Percentiles rank a stretch among this genome's conserved stretches.
Conservation (phyloP, 2,888 invertebrate species). For the Drosophila antonietae region DNA sequence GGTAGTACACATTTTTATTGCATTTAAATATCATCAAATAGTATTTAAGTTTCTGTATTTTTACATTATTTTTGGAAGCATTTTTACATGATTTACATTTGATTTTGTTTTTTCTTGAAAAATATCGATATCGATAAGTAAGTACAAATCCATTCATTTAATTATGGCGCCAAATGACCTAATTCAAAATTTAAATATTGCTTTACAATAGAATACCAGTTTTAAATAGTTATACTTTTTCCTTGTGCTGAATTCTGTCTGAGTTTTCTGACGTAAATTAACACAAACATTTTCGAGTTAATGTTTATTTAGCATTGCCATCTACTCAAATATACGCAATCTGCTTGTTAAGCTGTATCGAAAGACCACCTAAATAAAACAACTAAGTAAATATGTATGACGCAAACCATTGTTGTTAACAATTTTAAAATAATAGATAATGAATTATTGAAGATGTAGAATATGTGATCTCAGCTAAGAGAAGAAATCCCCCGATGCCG, state of each 20-base stretch:
- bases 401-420: not conserved
- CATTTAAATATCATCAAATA: not conserved
- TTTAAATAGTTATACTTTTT: not conserved
- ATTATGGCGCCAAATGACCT: not conserved
- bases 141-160: not conserved
- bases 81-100: not conserved
- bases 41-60: not conserved
- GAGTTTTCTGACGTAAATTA: not conserved
- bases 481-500: conserved; percentile 37
- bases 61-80: not conserved
- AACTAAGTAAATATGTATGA: not conserved
- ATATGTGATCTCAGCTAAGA: not conserved
- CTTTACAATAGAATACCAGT: not conserved
- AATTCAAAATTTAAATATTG: not conserved
- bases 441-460: not conserved
- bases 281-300: too few relatives aligned
- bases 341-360: conserved; percentile 1
- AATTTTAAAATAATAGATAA: not conserved
- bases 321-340: conserved; percentile 3
- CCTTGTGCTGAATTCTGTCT: not conserved
- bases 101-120: not conserved
- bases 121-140: conserved; percentile 1
- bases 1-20: too few relatives aligned
- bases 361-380: not conserved
- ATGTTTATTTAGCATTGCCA: not conserved